These are phyloP conservation scores for Cryptocheilus praepositus DNA, from an alignment of 2,888 invertebrate species.

Conservation along the genomic window DNA sequence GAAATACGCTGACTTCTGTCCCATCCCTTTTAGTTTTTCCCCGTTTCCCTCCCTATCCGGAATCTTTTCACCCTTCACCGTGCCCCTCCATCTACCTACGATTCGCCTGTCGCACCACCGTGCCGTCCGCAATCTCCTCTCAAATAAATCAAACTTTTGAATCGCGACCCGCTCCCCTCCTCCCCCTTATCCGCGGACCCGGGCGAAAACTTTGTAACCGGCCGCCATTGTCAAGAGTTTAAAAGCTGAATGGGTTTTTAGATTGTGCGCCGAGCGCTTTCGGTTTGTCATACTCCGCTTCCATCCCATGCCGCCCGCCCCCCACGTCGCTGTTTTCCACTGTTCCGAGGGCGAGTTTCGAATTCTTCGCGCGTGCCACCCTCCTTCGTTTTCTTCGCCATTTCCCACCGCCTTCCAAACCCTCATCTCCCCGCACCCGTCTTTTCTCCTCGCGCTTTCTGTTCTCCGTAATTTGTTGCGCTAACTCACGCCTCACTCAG, in stretches of 20 bases:
- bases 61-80: conserved; percentile 37
- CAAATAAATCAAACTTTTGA: conserved; percentile 74
- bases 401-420: conserved; percentile 12
- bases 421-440: background rate
- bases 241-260: conserved; percentile 74
- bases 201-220: conserved; percentile 70
- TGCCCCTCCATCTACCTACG: conserved; percentile 1
- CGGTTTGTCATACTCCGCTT: conserved; percentile 64
- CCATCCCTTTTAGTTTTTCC: conserved; percentile 29
- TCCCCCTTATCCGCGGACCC: conserved; percentile 37
- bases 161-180: conserved; percentile 53
- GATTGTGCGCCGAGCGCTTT: conserved; percentile 69
- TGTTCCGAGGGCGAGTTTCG: conserved; percentile 50
- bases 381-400: conserved; percentile 1
- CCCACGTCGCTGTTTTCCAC: conserved; percentile 18
- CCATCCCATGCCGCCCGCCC: conserved; percentile 23
- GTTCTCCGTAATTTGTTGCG: no score
- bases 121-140: conserved; percentile 70
- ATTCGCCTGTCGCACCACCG: conserved; percentile 42
- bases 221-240: conserved; percentile 72
- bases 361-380: conserved; percentile 56
- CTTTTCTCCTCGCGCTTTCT: background rate
- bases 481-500: no score
- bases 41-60: conserved; percentile 29
- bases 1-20: conserved; percentile 44